These are phyloP conservation scores for Leptinotarsa lineolata DNA, from an alignment of 1,140 invertebrate genomes.

Conservation along the genomic window DNA sequence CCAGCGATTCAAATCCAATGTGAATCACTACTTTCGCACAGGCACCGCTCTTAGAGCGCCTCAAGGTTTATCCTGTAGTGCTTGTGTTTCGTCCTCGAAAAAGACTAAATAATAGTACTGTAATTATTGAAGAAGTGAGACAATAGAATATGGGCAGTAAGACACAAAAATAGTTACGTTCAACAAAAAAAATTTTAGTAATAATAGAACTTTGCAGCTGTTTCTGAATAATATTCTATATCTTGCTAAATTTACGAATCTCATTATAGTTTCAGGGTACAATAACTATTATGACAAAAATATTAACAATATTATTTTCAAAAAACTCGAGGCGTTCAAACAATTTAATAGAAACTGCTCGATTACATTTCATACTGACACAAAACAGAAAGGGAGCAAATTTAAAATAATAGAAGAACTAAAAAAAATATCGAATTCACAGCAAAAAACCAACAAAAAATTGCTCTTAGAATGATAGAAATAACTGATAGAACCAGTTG, in stretches of 20 bases:
- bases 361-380: conserved; percentile 11
- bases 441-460: conserved; percentile 6
- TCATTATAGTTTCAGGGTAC: conserved; percentile 6
- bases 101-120: no score
- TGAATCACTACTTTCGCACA: no score
- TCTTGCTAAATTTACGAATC: conserved; percentile 1
- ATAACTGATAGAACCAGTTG: no score
- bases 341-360: conserved; percentile 15
- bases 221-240: conserved; percentile 10
- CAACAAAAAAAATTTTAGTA: conserved; percentile 7
- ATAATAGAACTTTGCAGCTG: conserved; percentile 14
- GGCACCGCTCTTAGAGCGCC: no score
- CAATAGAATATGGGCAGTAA: conserved; percentile 8
- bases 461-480: conserved; percentile 14
- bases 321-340: neutral
- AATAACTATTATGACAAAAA: conserved; percentile 10
- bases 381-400: conserved; percentile 12
- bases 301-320: conserved; percentile 9
- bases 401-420: conserved; percentile 4
- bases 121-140: no score
- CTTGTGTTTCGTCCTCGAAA: no score
- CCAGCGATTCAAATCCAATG: no score
- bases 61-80: no score
- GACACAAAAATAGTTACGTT: conserved; percentile 11
- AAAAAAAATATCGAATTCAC: conserved; percentile 7